Evolutionary conservation across 2,888 invertebrate genomes (phyloP).

Genomic region (Esperia sulphurella): DNA sequence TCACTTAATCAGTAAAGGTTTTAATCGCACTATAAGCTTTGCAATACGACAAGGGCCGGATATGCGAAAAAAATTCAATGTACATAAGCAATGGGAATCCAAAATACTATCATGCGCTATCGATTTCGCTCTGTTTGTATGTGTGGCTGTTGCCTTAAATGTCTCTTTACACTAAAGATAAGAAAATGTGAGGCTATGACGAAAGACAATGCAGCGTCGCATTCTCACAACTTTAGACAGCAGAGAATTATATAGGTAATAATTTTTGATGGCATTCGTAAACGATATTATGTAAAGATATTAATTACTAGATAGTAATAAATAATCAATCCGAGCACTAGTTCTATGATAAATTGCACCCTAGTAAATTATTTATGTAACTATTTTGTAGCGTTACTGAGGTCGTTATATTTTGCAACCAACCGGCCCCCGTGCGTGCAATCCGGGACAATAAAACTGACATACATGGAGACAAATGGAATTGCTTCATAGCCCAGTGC

Average conservation of each 20-base stretch:
- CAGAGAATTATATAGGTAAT: background rate
- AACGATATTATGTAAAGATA: conserved; percentile 36
- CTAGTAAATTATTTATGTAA: conserved; percentile 39
- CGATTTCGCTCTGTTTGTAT: too few relatives aligned
- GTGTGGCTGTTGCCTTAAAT: too few relatives aligned
- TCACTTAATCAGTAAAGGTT: background rate
- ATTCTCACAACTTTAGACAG: too few relatives aligned
- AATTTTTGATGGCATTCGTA: background rate
- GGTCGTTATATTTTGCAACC: conserved; percentile 46
- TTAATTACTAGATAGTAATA: conserved; percentile 63
- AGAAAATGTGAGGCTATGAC: too few relatives aligned
- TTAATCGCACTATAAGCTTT: background rate
- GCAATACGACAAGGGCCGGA: background rate
- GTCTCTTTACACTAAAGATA: too few relatives aligned
- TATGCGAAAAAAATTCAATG: background rate
- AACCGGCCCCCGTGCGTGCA: conserved; percentile 11
- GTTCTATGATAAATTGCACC: conserved; percentile 45
- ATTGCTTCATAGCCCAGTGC: background rate
- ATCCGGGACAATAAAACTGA: conserved; percentile 2
- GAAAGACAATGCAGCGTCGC: too few relatives aligned
- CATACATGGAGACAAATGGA: background rate
- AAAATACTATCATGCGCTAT: too few relatives aligned
- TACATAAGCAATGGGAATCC: too few relatives aligned
- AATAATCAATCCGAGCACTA: conserved; percentile 39
- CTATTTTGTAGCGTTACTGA: conserved; percentile 26